These are phyloP conservation scores for Polydrusus pterygomalis DNA, from an alignment of 2,888 invertebrate genomes.

Conservation along the genomic window DNA sequence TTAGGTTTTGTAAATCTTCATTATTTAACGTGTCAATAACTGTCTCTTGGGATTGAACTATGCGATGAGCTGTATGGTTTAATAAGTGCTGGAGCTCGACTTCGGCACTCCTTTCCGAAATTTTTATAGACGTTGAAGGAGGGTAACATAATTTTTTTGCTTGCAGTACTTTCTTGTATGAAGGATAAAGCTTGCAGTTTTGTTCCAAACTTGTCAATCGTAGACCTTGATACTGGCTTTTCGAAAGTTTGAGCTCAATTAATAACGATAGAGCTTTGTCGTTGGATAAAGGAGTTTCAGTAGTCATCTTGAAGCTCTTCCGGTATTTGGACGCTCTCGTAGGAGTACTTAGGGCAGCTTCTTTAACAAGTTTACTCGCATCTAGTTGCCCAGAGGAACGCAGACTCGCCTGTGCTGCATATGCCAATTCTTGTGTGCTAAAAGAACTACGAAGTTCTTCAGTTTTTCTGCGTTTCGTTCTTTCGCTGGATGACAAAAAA, in stretches of 20 bases:
- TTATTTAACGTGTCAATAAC: constrained; percentile 11
- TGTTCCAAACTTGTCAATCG: constrained; percentile 13
- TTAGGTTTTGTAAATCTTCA: constrained; percentile 6
- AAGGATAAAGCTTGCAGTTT: constrained; percentile 9
- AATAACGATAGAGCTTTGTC: constrained; percentile 4
- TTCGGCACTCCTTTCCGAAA: constrained; percentile 6
- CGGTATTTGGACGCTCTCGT: not conserved
- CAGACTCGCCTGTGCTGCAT: not conserved
- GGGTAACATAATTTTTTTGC: constrained; percentile 14
- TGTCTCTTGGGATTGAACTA: constrained; percentile 7
- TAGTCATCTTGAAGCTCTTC: not conserved
- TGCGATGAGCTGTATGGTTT: constrained; percentile 14
- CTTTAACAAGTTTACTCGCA: constrained; percentile 9
- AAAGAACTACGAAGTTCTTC: constrained; percentile 22
- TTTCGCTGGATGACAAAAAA: constrained; percentile 5
- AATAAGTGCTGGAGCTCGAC: constrained; percentile 11
- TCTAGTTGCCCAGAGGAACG: not conserved
- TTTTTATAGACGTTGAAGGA: not conserved
- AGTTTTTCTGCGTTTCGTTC: constrained; percentile 18
- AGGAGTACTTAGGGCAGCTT: constrained; percentile 21
- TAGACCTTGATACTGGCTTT: constrained; percentile 24
- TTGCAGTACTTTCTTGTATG: constrained; percentile 10
- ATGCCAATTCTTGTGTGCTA: constrained; percentile 14
- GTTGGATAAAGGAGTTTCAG: constrained; percentile 17
- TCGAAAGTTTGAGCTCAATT: constrained; percentile 8